phyloP scores from a whole-genome alignment of 2,888 invertebrate genomes.

The Chloroclystis v-ata region DNA sequence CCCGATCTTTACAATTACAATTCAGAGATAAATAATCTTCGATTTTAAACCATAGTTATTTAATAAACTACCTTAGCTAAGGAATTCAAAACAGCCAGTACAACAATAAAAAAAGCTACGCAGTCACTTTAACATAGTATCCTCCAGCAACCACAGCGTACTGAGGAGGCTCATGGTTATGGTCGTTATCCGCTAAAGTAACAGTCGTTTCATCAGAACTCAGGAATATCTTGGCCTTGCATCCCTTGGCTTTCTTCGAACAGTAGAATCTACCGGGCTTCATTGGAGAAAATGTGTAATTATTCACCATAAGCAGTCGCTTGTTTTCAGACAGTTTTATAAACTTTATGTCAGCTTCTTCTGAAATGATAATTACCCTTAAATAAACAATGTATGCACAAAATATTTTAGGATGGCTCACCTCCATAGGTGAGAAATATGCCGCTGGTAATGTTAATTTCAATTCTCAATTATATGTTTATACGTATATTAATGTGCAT shows the following conservation, averaged over 20 bases:
- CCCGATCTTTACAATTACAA: too few relatives aligned
- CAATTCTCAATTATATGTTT: too few relatives aligned
- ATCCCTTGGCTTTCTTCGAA: constrained; percentile 39
- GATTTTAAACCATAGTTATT: too few relatives aligned
- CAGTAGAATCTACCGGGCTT: constrained; percentile 39
- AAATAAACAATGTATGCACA: background rate
- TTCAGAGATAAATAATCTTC: too few relatives aligned
- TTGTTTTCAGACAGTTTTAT: background rate
- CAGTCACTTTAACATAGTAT: constrained; percentile 7
- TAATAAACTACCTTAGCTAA: too few relatives aligned
- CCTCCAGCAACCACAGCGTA: constrained; percentile 5
- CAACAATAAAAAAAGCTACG: too few relatives aligned
- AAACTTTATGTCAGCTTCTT: constrained; percentile 4
- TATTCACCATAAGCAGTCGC: constrained; percentile 18
- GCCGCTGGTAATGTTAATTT: too few relatives aligned
- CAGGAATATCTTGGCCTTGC: constrained; percentile 28
- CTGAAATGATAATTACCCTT: background rate
- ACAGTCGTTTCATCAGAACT: constrained; percentile 1
- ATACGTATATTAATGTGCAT: too few relatives aligned
- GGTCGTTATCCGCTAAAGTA: constrained; percentile 3
- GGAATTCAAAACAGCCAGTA: too few relatives aligned
- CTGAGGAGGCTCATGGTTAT: constrained; percentile 20
- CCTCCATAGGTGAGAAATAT: too few relatives aligned
- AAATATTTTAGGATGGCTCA: too few relatives aligned
- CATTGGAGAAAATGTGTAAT: constrained; percentile 15